These are phyloP conservation scores for Vulpes vulpes DNA, from an alignment of 2,113 vertebrate species.

Conservation along the genomic window DNA sequence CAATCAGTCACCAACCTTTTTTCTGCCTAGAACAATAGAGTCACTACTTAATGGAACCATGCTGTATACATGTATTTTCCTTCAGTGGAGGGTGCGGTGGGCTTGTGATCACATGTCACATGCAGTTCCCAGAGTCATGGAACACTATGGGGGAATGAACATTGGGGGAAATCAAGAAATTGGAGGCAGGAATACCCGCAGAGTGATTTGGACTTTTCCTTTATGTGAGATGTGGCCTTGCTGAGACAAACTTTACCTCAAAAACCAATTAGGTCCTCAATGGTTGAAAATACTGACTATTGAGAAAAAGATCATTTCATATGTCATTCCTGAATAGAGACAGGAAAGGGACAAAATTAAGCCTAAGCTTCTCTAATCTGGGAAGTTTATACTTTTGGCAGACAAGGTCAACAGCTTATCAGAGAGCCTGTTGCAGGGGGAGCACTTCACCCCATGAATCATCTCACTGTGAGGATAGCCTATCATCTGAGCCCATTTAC, in stretches of 20 bases:
- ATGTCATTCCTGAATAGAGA: not conserved
- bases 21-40: not conserved
- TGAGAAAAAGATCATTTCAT: not conserved
- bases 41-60: not conserved
- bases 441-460: not conserved
- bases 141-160: not conserved
- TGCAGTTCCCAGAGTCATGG: not conserved
- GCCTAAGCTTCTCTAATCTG: not conserved
- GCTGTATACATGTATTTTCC: not conserved
- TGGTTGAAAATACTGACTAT: not conserved
- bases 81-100: not conserved
- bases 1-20: not conserved
- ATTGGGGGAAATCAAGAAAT: not conserved
- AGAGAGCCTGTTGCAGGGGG: not conserved
- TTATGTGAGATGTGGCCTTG: not conserved
- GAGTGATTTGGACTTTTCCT: not conserved
- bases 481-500: not conserved
- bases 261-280: not conserved
- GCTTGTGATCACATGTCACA: too few species aligned
- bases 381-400: not conserved
- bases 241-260: not conserved
- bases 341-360: not conserved
- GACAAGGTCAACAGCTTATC: not conserved
- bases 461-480: not conserved
- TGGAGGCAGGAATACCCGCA: not conserved